phyloP scores from a whole-genome alignment of 2,113 vertebrate species.

The Poeciliopsis prolifica region DNA sequence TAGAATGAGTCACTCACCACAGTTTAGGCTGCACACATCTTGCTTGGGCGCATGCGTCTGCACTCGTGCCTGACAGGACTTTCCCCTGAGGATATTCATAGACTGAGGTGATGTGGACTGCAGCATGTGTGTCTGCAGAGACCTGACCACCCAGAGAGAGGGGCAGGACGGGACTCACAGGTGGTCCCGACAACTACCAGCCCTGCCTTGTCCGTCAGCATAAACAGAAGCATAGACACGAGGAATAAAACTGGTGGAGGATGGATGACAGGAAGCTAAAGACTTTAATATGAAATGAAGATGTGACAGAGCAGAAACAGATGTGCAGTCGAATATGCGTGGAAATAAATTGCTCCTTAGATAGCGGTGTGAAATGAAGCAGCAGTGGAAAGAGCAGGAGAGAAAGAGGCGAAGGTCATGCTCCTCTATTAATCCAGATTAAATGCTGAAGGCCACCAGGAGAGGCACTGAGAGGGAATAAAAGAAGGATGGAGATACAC shows the following conservation, averaged over 20 bases:
- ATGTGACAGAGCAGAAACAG: slow-evolving; percentile 14
- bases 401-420: slow-evolving; percentile 55
- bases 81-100: slow-evolving; percentile 52
- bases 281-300: slow-evolving; percentile 19
- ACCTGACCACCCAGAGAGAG: slow-evolving; percentile 70
- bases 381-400: not conserved
- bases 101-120: slow-evolving; percentile 32
- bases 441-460: slow-evolving; percentile 55
- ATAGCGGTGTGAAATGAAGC: not conserved
- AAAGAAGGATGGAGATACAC: slow-evolving; percentile 22
- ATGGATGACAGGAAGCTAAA: not conserved
- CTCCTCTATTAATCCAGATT: slow-evolving; percentile 72
- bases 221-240: slow-evolving; percentile 19
- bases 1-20: slow-evolving; percentile 70
- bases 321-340: slow-evolving; percentile 15
- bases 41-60: slow-evolving; percentile 26
- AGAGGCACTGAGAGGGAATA: slow-evolving; percentile 20
- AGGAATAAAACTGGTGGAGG: slow-evolving; percentile 1
- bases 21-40: slow-evolving; percentile 58
- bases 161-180: slow-evolving; percentile 42
- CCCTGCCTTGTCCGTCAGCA: slow-evolving; percentile 61
- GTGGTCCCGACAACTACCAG: slow-evolving; percentile 64
- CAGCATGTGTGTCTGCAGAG: slow-evolving; percentile 15
- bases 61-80: slow-evolving; percentile 12
- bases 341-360: slow-evolving; percentile 14